phyloP scores from a whole-genome alignment of 2,797 vertebrate species.

The Myripristis murdjan region DNA sequence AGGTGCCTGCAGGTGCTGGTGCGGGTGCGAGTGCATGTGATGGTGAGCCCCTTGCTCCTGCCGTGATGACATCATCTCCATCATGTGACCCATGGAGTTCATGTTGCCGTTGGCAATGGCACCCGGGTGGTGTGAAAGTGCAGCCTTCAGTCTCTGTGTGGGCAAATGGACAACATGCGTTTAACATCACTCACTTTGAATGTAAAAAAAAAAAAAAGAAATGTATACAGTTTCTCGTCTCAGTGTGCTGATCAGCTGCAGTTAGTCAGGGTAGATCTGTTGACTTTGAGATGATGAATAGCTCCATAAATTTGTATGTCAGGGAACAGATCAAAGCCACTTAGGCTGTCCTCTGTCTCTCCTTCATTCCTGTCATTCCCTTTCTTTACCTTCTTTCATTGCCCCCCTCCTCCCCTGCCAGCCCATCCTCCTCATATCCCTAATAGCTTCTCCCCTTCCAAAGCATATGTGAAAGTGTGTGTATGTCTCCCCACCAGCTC shows the following conservation, averaged over 20 bases:
- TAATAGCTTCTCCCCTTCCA: slow-evolving; percentile 63
- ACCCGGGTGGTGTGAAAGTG: slow-evolving; percentile 95
- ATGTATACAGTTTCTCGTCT: slow-evolving; percentile 32
- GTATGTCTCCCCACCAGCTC: slow-evolving; percentile 23
- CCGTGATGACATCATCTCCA: slow-evolving; percentile 99
- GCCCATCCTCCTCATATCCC: slow-evolving; percentile 71
- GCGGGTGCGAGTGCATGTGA: slow-evolving; percentile 93
- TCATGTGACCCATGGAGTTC: slow-evolving; percentile 99
- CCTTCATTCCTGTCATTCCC: slow-evolving; percentile 76
- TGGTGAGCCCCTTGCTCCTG: slow-evolving; percentile 93
- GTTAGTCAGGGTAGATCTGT: slow-evolving; percentile 41
- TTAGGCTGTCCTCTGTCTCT: slow-evolving; percentile 79
- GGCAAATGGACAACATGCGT: slow-evolving; percentile 31
- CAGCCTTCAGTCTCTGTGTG: slow-evolving; percentile 96
- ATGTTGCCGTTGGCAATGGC: slow-evolving; percentile 97
- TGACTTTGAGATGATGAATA: slow-evolving; percentile 67
- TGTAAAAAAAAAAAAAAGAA: too few relatives aligned
- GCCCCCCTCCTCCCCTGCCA: not conserved
- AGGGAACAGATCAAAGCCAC: slow-evolving; percentile 78
- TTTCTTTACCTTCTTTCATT: slow-evolving; percentile 59
- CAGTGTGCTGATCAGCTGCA: slow-evolving; percentile 52
- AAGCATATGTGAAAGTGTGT: not conserved
- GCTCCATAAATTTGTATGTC: slow-evolving; percentile 74
- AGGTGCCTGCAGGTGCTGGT: slow-evolving; percentile 94
- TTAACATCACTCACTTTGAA: slow-evolving; percentile 16